Evolutionary conservation across 2,113 vertebrate species (phyloP), one percentile per base, ranked within the genome.

Genomic region (Passer domesticus): DNA sequence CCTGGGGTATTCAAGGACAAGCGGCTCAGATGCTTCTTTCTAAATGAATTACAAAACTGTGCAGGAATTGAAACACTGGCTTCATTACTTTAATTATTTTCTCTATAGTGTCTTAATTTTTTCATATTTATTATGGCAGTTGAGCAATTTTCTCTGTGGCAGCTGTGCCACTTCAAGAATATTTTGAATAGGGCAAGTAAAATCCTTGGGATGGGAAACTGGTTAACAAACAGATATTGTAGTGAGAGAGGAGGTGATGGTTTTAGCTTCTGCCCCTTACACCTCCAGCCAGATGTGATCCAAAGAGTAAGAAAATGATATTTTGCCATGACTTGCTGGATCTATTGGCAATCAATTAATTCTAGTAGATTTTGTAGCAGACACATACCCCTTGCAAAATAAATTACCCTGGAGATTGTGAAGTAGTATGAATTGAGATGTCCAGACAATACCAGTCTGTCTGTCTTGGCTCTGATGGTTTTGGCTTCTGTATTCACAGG

Each of bases 1-100:
- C 55, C 41, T 0, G 10, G 73, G 39, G 44, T 22, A 5, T 90
- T 96, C 52, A 70, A 79, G 62, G 76, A 84, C 58, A 89, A 82
- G 62, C 28, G n/a, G 66, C 68, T 89, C 74, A 87, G 83, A 94
- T 89, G 53, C 21, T 83, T 81, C 82, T 90, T 92, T 92, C 55
- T 80, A 88, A 95, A 70, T 72, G 50, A 87, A 89, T 92, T 84
- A 70, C 28, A 50, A 86, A 95, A 87, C 23, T 10, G 30, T 24
- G 37, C 41, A 87, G 72, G 68, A 85, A 79, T 68, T 85, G 33
- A 35, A 91, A 41, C 79, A 67, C 44, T 9, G 3, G 10, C 28
- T 91, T 78, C 23, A 46, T 72, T 92, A 50, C 60, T 84, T 89
- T 47, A 90, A 74, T 85, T 85, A 56, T 87, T 87, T 89, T 92